A percentile compares a stretch with the other conserved stretches of the same genome.
Evolutionary conservation across 2,113 vertebrate genomes (phyloP).

Genomic region (Elephas maximus): DNA sequence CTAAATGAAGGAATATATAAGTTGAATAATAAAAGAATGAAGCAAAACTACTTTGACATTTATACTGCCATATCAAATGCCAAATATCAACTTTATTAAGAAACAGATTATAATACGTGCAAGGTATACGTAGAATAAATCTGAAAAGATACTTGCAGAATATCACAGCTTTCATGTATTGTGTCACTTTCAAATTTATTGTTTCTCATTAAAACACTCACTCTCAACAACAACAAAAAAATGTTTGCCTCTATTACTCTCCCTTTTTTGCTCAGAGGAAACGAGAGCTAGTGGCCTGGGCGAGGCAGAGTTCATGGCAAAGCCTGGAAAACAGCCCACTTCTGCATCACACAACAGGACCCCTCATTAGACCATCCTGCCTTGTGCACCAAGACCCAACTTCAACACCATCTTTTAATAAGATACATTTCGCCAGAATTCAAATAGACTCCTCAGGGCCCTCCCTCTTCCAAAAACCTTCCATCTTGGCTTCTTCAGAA

Average conservation of each 20-base stretch:
- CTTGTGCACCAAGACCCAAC: neutral
- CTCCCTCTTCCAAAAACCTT: neutral
- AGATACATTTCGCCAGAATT: neutral
- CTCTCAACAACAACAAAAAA: neutral
- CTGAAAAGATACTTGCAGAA: neutral
- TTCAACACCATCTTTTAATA: neutral
- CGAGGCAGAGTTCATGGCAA: neutral
- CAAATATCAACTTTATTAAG: neutral
- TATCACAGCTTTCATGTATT: neutral
- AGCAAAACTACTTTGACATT: neutral
- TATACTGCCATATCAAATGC: constrained; percentile 11
- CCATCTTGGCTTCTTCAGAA: neutral
- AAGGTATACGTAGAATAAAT: constrained; percentile 1
- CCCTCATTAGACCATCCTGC: neutral
- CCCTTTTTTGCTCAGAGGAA: neutral
- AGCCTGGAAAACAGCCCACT: neutral
- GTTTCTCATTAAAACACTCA: constrained; percentile 36
- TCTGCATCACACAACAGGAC: neutral
- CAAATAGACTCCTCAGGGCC: neutral
- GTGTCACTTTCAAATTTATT: neutral
- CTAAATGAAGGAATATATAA: neutral
- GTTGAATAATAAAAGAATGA: neutral
- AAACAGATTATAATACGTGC: neutral
- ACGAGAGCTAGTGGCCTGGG: neutral
- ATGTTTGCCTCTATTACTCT: neutral